Conservation (phyloP, 2,888 invertebrate species). For the Erynnis tages region DNA sequence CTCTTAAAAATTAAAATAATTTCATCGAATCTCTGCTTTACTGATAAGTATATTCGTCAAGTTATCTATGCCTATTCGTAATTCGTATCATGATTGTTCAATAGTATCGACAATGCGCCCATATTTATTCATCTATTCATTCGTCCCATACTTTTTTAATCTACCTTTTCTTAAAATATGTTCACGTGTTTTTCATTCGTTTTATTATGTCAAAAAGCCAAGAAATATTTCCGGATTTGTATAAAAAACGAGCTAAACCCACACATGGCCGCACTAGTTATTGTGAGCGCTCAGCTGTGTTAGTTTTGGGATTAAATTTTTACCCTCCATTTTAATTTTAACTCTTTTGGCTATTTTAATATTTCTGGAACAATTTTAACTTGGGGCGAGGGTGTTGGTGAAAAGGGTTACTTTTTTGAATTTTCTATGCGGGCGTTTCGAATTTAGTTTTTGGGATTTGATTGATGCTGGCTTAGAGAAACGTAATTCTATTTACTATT, state of each 20-base stretch:
- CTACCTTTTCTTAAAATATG: neutral
- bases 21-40: too few relatives aligned
- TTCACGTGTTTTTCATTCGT: conserved; percentile 9
- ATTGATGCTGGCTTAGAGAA: conserved; percentile 40
- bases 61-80: neutral
- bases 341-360: conserved; percentile 81
- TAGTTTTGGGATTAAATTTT: conserved; percentile 71
- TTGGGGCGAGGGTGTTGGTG: conserved; percentile 65
- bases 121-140: neutral
- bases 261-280: conserved; percentile 18
- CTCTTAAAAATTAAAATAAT: too few relatives aligned
- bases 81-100: too few relatives aligned
- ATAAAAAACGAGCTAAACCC: conserved; percentile 22
- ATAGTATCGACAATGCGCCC: too few relatives aligned
- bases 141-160: neutral
- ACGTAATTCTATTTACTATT: neutral
- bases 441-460: conserved; percentile 36
- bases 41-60: too few relatives aligned
- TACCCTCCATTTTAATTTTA: conserved; percentile 77
- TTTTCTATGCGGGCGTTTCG: conserved; percentile 66
- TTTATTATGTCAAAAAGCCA: conserved; percentile 10
- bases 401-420: conserved; percentile 51
- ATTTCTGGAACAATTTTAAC: conserved; percentile 72
- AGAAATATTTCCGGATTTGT: conserved; percentile 25
- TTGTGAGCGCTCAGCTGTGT: conserved; percentile 66